These are phyloP conservation scores for Oceanites oceanicus DNA, from an alignment of 2,113 vertebrate genomes.

Conservation along the genomic window DNA sequence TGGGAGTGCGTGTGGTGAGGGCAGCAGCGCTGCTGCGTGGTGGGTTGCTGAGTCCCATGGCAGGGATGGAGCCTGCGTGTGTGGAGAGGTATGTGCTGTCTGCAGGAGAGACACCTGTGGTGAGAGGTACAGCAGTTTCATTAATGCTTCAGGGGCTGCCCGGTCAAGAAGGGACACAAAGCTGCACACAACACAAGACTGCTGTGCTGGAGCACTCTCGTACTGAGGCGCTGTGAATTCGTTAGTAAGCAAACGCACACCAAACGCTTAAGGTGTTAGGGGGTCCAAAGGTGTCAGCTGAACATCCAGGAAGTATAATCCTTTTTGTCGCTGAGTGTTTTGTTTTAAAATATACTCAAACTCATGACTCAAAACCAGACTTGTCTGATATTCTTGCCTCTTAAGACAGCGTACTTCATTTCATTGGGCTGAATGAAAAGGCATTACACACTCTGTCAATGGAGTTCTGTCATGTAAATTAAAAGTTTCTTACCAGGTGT, in stretches of 20 bases:
- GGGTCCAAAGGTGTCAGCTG: neutral
- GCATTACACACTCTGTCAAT: too few relatives aligned
- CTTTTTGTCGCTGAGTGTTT: neutral
- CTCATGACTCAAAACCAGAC: neutral
- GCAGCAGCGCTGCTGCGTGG: conserved; percentile 7
- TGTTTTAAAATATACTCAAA: neutral
- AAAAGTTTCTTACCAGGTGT: conserved; percentile 57
- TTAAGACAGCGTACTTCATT: neutral
- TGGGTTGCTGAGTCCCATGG: neutral
- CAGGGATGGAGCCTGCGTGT: neutral
- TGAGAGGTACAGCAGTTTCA: neutral
- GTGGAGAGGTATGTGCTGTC: neutral
- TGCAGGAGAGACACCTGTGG: neutral
- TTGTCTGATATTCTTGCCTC: neutral
- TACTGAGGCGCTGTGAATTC: neutral
- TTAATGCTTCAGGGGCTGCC: neutral
- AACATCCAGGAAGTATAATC: neutral
- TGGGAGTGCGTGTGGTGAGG: neutral
- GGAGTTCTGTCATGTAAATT: neutral
- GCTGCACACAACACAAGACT: neutral
- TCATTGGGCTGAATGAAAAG: neutral
- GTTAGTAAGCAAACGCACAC: neutral
- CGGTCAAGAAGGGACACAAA: neutral
- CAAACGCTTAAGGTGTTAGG: rapidly evolving
- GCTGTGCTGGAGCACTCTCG: rapidly evolving